Evolutionary conservation across 2,888 invertebrate genomes (phyloP), one percentile per base, ranked within the genome.

Genomic region (Hypomecis punctinalis): DNA sequence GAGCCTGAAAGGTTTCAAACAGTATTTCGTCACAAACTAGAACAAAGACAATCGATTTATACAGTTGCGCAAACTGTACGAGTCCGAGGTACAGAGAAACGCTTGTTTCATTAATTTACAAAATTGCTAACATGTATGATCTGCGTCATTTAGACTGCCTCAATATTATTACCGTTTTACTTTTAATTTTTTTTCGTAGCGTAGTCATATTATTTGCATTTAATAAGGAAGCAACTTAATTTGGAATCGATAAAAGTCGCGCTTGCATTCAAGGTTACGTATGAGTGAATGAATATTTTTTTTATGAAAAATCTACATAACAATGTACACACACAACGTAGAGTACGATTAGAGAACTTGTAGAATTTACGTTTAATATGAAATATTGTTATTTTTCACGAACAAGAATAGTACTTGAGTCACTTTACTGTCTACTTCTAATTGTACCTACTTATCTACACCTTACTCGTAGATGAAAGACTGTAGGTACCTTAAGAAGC

Each of bases 11-110:
- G 71, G 74, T 78, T 73, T 69, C 73, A 67, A 74, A 68, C 71
- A 69, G 72, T 46, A 72, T 82, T 79, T 80, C 78, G 78, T 81
- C 78, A 81, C 69, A 75, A 80, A 79, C 75, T 77, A 74, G 70
- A 78, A 85, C 81, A 84, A 84, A 85, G 84, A 78, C 80, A 81
- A 84, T 75, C 72, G 71, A 83, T 88, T 83, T 87, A 80, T 77
- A 78, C 86, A 87, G 84, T 83, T 88, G 86, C 73, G 76, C 76
- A 79, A 79, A 84, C 75, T 73, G 66, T 66, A 45, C 56, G 39
- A 40, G 49, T 58, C 58, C 59, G 42, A 57, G 54, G 39, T 11
- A 58, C 49, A 57, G 46, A 49, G 42, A 54, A 51, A 55, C 48
- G 10, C 33, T 51, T 39, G 49, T 51, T 57, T 35, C 40, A 59